These are phyloP conservation scores for Heptranchias perlo DNA, from an alignment of 2,113 vertebrate genomes.

Conservation along the genomic window DNA sequence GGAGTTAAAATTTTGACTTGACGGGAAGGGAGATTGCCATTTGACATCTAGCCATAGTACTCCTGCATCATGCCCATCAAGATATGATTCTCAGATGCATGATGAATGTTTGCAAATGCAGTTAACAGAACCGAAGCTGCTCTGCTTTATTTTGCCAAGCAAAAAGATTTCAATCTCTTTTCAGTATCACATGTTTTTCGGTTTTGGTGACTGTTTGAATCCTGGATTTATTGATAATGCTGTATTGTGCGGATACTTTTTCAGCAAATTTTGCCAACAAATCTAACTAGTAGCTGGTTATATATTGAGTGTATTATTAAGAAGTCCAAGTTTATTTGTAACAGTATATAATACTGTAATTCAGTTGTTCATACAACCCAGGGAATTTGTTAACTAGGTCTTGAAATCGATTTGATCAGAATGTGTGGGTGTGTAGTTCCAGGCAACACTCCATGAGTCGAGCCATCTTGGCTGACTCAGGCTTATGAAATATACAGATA, in stretches of 20 bases:
- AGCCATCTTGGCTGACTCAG: conserved; percentile 17
- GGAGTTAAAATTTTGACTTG: not conserved
- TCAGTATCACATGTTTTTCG: not conserved
- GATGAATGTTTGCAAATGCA: not conserved
- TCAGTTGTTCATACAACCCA: not conserved
- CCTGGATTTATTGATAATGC: not conserved
- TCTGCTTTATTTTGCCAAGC: not conserved
- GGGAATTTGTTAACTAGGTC: not conserved
- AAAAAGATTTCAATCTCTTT: not conserved
- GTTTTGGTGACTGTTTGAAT: not conserved
- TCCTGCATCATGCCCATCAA: not conserved
- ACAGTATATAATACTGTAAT: not conserved
- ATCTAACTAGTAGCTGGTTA: not conserved
- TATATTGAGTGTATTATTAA: not conserved
- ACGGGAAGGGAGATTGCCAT: not conserved
- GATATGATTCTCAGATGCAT: not conserved
- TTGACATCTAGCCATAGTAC: not conserved
- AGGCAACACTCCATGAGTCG: conserved; percentile 3
- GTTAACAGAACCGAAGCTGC: not conserved
- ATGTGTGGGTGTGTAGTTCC: not conserved
- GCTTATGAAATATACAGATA: not conserved
- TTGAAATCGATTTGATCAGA: conserved; percentile 21
- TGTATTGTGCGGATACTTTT: not conserved
- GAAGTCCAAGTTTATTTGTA: not conserved
- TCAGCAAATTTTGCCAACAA: not conserved